Percentiles rank a stretch among this genome's conserved stretches.
Evolutionary conservation across 2,888 invertebrate genomes (phyloP).

Genomic region (Emmelina monodactyla): DNA sequence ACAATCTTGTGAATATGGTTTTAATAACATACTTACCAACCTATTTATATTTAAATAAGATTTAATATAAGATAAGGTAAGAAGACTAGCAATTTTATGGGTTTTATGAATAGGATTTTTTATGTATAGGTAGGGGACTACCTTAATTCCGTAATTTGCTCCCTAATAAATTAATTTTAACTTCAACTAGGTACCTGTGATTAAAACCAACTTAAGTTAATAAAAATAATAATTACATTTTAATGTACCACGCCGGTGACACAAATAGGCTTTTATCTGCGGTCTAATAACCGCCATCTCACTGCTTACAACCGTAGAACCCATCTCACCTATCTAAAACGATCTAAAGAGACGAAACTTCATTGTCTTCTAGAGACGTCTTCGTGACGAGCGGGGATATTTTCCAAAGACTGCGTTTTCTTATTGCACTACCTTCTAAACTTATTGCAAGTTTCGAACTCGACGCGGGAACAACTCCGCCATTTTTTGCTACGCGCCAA

Average conservation of each 20-base stretch:
- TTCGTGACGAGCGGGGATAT: slow-evolving; percentile 36
- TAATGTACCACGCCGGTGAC: too few relatives aligned
- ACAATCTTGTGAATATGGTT: slow-evolving; percentile 15
- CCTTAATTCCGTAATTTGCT: too few relatives aligned
- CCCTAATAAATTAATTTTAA: too few relatives aligned
- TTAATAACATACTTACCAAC: slow-evolving; percentile 10
- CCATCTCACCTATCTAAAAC: slow-evolving; percentile 24
- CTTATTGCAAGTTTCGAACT: slow-evolving; percentile 46
- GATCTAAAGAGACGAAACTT: slow-evolving; percentile 13
- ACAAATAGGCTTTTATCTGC: slow-evolving; percentile 25
- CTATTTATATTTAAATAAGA: slow-evolving; percentile 10
- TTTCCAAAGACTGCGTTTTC: slow-evolving; percentile 53
- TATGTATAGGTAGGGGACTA: too few relatives aligned
- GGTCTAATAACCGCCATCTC: slow-evolving; percentile 40
- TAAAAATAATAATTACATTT: too few relatives aligned
- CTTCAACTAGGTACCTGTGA: neutral
- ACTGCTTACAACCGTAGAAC: slow-evolving; percentile 15
- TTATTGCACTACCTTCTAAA: slow-evolving; percentile 39
- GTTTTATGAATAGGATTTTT: slow-evolving; percentile 12
- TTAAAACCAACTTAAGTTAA: too few relatives aligned
- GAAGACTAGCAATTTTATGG: too few relatives aligned
- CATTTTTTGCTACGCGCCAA: slow-evolving; percentile 22
- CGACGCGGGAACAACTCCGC: slow-evolving; percentile 27
- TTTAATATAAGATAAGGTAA: slow-evolving; percentile 1
- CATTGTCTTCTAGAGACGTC: slow-evolving; percentile 12